Conservation (phyloP, 2,888 invertebrate genomes). For the Idaea biselata region DNA sequence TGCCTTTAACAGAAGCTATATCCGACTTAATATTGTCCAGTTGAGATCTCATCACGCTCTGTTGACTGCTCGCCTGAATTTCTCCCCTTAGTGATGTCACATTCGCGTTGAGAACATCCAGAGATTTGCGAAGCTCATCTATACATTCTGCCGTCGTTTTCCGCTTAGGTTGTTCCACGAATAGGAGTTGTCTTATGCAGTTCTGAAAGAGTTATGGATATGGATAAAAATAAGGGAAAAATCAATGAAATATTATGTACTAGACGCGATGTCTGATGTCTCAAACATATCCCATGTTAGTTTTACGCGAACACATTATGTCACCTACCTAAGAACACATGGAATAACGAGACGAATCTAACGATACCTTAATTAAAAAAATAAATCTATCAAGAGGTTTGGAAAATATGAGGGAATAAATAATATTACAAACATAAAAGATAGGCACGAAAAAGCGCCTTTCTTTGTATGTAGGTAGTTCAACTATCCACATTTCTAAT, state of each 20-base stretch:
- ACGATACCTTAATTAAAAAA: no score
- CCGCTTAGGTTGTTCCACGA: constrained; percentile 83
- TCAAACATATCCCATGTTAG: no score
- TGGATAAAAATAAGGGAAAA: no score
- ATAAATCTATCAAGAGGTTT: no score
- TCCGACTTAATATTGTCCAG: constrained; percentile 85
- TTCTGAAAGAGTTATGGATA: constrained; percentile 43
- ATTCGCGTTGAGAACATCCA: constrained; percentile 84
- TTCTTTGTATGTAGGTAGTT: no score
- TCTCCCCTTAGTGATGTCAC: constrained; percentile 84
- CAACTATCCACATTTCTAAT: no score
- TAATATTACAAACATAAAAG: no score
- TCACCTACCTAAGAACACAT: no score
- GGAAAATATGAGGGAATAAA: no score
- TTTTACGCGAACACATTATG: no score
- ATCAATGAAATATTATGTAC: constrained; percentile 3
- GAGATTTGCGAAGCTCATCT: constrained; percentile 83
- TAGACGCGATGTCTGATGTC: background rate
- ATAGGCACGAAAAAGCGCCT: no score
- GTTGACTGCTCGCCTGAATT: constrained; percentile 76
- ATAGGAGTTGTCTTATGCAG: constrained; percentile 73
- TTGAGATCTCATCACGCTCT: constrained; percentile 79
- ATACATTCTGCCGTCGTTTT: constrained; percentile 85
- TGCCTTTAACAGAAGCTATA: constrained; percentile 86
- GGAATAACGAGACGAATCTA: no score